Conservation (phyloP, 2,797 vertebrate genomes). For the Peromyscus aztecus region DNA sequence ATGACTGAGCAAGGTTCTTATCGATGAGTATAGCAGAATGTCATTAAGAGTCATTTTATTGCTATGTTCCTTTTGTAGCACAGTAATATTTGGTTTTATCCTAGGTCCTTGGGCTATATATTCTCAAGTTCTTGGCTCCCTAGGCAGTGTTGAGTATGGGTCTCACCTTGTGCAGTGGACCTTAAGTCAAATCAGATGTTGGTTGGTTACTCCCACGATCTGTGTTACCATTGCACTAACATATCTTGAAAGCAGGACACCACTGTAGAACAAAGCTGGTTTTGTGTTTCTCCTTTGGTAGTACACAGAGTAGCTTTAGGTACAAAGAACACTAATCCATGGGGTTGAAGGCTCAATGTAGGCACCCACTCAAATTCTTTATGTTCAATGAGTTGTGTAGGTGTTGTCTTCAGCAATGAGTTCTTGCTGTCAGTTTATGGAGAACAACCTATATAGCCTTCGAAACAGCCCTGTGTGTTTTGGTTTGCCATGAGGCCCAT, state of each 20-base stretch:
- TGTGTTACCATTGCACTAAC: background rate
- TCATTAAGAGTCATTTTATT: too few species aligned
- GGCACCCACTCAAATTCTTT: background rate
- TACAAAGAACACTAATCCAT: too few species aligned
- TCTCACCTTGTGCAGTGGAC: too few species aligned
- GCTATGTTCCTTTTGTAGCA: too few species aligned
- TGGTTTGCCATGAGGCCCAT: background rate
- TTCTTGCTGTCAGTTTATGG: background rate
- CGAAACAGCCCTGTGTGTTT: background rate
- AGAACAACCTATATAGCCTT: background rate
- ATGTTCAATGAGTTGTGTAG: background rate
- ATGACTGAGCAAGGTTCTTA: too few species aligned
- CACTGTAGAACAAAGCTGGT: background rate
- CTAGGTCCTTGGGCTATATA: too few species aligned
- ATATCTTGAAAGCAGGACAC: background rate
- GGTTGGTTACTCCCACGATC: too few species aligned
- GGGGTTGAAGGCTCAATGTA: background rate
- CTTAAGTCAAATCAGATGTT: too few species aligned
- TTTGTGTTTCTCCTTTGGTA: background rate
- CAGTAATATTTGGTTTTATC: too few species aligned
- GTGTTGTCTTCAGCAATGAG: background rate
- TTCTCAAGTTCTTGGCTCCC: too few species aligned
- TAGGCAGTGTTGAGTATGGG: too few species aligned
- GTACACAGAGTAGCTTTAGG: background rate
- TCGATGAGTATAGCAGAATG: too few species aligned